Evolutionary conservation across 2,797 vertebrate genomes (phyloP), one percentile per base, ranked within the genome.

Genomic region (Cephalopachus bancanus): DNA sequence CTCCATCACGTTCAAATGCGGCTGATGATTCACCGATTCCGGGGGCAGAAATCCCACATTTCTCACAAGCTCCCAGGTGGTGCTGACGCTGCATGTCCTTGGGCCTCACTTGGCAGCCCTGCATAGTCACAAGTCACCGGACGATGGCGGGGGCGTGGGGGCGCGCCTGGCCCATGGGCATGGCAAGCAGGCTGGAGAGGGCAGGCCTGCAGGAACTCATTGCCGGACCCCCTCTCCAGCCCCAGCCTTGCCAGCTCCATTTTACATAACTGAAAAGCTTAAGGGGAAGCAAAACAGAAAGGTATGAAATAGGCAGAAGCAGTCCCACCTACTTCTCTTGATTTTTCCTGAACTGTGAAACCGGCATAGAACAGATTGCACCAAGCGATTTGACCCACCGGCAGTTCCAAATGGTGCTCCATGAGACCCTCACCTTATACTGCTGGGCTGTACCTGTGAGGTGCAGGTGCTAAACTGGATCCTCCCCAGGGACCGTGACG

Each of bases 111-210:
- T 2, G 7, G 49, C n/a, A 37, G 24, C 16, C 75, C n/a, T 30
- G 26, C 89, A 76, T 2, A 11, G 9, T 75, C n/a, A 55, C 12
- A 24, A 51, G 72, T 26, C 75, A 49, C 24, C 22, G 89, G 59
- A n/a, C 37, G 33, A 28, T 2, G 10, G 28, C 81, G 51, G 8
- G 16, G 11, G 0, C 1, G 0, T 0, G 10, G 24, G 8, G 7
- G 37, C 60, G 86, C 26, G 19, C 16, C 28, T 90, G 26, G 9
- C 15, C 79, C 10, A 33, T 0, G 0, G 10, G 3, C 14, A 33
- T 8, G 76, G 7, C 19, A 44, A 19, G 6, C 78, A 57, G n/a
- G 4, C 8, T 87, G n/a, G 44, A 87, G 72, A 49, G 6, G 0
- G 4, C 30, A 51, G 51, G 5, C 30, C 74, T 55, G 0, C 10